Evolutionary conservation across 2,888 invertebrate genomes (phyloP).

Genomic region (Drosophila emarginata): DNA sequence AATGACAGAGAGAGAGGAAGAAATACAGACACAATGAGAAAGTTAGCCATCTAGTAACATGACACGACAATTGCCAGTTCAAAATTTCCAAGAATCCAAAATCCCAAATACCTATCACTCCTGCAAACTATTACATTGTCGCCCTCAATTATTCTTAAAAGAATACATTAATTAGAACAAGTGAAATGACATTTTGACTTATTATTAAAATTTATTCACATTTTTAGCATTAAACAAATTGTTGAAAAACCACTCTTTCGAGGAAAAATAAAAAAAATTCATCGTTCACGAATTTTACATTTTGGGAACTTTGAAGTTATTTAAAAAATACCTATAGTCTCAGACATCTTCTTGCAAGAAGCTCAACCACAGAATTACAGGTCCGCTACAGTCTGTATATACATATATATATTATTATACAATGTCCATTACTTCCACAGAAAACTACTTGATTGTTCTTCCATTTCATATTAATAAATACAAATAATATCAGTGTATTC

Average conservation of each 20-base stretch:
- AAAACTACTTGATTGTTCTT: not conserved
- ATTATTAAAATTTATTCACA: too few relatives aligned
- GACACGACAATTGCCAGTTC: slow-evolving; percentile 10
- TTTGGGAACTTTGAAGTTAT: too few relatives aligned
- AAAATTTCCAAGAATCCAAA: not conserved
- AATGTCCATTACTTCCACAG: not conserved
- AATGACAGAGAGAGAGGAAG: slow-evolving; percentile 35
- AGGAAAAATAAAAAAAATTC: too few relatives aligned
- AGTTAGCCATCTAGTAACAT: slow-evolving; percentile 22
- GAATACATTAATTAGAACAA: too few relatives aligned
- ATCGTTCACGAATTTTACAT: too few relatives aligned
- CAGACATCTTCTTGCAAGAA: too few relatives aligned
- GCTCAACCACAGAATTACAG: not conserved
- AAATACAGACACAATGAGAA: slow-evolving; percentile 18
- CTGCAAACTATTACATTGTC: not conserved
- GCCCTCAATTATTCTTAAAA: too few relatives aligned
- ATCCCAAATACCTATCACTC: not conserved
- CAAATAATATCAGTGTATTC: not conserved
- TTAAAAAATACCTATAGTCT: too few relatives aligned
- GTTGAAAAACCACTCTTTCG: too few relatives aligned
- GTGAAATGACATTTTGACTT: too few relatives aligned
- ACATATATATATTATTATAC: too few relatives aligned
- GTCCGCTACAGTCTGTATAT: not conserved
- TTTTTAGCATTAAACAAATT: too few relatives aligned
- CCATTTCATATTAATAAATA: not conserved